Base-by-base conservation (phyloP, 2,888 invertebrate species). In the Chloromyia formosa region DNA sequence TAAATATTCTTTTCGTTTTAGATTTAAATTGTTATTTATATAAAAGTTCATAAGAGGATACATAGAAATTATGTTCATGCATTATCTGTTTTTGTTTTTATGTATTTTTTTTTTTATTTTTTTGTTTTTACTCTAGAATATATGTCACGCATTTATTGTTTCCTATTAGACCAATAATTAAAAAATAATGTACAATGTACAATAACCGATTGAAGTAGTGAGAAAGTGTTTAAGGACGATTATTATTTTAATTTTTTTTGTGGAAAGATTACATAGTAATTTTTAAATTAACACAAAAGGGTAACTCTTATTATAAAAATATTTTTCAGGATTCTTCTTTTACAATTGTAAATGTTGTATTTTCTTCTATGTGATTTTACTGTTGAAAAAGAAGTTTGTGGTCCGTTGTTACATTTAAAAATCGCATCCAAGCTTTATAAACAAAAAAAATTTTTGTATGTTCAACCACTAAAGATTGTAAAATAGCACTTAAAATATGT, bases 31-130 rank as follows among this genome's bases (percentile, higher is more conserved):
- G 12, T 69, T 54, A 58, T 58, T 71, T 71, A 58, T 71, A 71
- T 71, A 56, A 71, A 71, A 71, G 40, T 71, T 71, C 71, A 71
- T 71, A 71, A 71, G 71, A 71, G 58, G 58, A 71, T 71, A 71
- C 56, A 71, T 42, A 58, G 58, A 71, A 71, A 40, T 71, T 5
- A 71, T 58, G 18, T 35, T 56, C 58, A 42, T 23, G 18, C 27
- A 10, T 20, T 66, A 35, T 35, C 27, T 35, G 27, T 35, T 35
- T 35, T 35, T 7, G 27, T 35, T 35, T 35, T 35, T 35, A 4
- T 35, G 27, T 35, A 35, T 35, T 35, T 35, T 35, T 4, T 35
- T 61, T 27, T 9, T 12, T 53, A 14, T 53, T 61, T 61, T 27
- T 61, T 22, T 20, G 14, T 61, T 27, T 61, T 22, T 22, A 1